Evolutionary conservation across 2,888 invertebrate genomes (phyloP).

Genomic region (Hemaris fuciformis): DNA sequence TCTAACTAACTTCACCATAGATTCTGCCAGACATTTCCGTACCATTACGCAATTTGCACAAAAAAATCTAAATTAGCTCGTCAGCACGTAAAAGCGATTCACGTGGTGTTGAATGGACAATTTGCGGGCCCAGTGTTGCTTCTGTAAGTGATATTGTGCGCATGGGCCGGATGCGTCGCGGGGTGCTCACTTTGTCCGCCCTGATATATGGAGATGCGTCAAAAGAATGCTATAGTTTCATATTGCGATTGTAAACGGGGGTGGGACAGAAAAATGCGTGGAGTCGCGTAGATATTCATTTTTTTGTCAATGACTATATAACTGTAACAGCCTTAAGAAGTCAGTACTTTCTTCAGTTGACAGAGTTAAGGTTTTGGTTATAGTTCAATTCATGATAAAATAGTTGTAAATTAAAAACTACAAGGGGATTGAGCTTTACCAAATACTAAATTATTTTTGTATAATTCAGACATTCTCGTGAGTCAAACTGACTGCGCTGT

Average conservation of each 20-base stretch:
- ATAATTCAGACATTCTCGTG: too few species aligned
- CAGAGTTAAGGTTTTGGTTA: too few species aligned
- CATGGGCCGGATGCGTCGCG: conserved; percentile 66
- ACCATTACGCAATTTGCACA: background rate
- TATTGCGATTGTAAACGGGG: conserved; percentile 69
- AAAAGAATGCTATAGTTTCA: conserved; percentile 72
- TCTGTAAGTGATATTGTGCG: conserved; percentile 30
- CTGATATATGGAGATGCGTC: conserved; percentile 53
- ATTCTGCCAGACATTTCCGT: background rate
- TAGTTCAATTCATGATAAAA: too few species aligned
- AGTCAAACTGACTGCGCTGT: too few species aligned
- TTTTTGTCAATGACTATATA: too few species aligned
- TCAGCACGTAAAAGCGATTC: background rate
- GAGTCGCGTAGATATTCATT: too few species aligned
- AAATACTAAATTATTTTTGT: too few species aligned
- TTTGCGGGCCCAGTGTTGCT: conserved; percentile 22
- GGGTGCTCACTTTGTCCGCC: conserved; percentile 53
- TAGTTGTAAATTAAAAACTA: too few species aligned
- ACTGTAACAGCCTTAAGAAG: too few species aligned
- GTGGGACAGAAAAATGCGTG: conserved; percentile 46
- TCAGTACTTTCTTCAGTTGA: too few species aligned
- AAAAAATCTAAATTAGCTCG: background rate
- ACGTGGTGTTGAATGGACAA: conserved; percentile 26
- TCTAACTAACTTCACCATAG: too few species aligned
- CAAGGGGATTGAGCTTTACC: too few species aligned